Evolutionary conservation across 1,140 invertebrate genomes (phyloP).

Genomic region (Venturia canescens): DNA sequence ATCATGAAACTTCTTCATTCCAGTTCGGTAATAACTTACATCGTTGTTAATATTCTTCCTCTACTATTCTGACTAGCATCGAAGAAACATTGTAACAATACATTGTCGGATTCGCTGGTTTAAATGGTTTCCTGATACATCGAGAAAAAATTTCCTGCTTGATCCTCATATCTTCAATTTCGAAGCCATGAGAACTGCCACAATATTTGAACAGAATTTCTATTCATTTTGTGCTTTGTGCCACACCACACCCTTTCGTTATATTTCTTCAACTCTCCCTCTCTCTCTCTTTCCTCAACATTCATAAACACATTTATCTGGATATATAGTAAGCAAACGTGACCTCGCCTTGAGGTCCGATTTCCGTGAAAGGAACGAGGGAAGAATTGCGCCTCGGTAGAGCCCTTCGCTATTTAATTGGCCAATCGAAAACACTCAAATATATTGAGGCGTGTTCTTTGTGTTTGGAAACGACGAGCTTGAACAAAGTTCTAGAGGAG

Average conservation of each 20-base stretch:
- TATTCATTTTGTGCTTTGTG: conserved; percentile 50
- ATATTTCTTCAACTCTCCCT: conserved; percentile 26
- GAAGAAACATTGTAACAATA: too few species aligned
- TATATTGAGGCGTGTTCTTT: conserved; percentile 58
- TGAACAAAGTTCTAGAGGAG: not conserved
- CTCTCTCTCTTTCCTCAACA: conserved; percentile 9
- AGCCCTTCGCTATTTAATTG: conserved; percentile 52
- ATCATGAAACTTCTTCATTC: too few species aligned
- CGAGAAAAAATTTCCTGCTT: too few species aligned
- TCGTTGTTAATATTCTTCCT: too few species aligned
- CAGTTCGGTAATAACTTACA: too few species aligned
- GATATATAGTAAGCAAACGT: not conserved
- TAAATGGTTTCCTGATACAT: not conserved
- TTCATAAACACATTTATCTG: not conserved
- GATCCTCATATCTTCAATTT: too few species aligned
- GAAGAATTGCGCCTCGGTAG: not conserved
- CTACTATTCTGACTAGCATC: too few species aligned
- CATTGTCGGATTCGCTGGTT: too few species aligned
- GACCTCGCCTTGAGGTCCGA: conserved; percentile 66
- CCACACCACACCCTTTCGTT: conserved; percentile 41
- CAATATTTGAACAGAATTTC: conserved; percentile 24
- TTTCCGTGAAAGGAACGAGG: conserved; percentile 53
- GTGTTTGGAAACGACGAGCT: not conserved
- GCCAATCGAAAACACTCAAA: conserved; percentile 61
- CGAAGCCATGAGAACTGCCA: conserved; percentile 55